Evolutionary conservation across 2,888 invertebrate species (phyloP), one percentile per base, ranked within the genome.

Genomic region (Liodrosophila aerea): DNA sequence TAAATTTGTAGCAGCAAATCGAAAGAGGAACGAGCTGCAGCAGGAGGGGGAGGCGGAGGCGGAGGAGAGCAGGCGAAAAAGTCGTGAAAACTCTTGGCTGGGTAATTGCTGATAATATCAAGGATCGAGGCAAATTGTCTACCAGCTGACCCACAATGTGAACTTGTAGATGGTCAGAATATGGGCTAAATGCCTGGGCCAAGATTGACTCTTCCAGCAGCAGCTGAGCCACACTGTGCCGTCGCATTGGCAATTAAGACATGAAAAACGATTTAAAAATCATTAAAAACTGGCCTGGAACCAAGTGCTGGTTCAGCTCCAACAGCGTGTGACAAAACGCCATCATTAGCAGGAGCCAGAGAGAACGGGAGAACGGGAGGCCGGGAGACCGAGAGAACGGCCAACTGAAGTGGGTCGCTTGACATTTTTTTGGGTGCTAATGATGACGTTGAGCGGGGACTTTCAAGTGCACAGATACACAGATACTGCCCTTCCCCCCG

Each of bases 141-240:
- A 70, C 50, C 51, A 60, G 61, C 60, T 81, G 83, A 81, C 80
- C 80, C 69, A 81, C 76, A 81, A 83, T 76, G 64, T 83, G 80
- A 80, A 80, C 80, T 65, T 60, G 59, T 43, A 64, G 59, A 68
- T 68, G 56, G 59, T 58, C 39, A 15, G 62, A 69, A 75, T 57
- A 63, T 81, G 62, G 77, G 77, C 70, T 81, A 81, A 81, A 77
- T 72, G 77, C 63, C 43, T 36, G 36, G 52, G 31, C 39, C 33
- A 22, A 58, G 62, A 64, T 76, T 76, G 70, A 58, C 40, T 76
- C 58, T 41, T 12, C 22, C 22, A 33, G 36, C 30, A 46, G 34
- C 16, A 40, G 27, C 27, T 8, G 11, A 13, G 30, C 8, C 3
- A 7, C 4, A 2, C 18, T 13, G 34, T 33, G 33, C 50, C 15